These are phyloP conservation scores for Tetrax tetrax DNA, from an alignment of 2,113 vertebrate species.

Conservation along the genomic window DNA sequence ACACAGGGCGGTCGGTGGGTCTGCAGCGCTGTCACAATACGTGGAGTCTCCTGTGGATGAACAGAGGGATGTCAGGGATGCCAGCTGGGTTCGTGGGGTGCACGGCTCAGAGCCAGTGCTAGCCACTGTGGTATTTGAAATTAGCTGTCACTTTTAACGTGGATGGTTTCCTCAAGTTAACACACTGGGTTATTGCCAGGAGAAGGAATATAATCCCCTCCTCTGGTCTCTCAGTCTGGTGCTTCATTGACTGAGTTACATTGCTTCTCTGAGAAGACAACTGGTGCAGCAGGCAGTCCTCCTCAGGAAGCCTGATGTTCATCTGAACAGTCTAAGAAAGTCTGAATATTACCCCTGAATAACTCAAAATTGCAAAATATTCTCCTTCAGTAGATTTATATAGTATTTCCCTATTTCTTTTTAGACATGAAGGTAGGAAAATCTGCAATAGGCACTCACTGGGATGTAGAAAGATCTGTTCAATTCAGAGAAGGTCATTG, in stretches of 20 bases:
- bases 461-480: neutral
- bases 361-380: neutral
- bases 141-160: neutral
- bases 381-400: neutral
- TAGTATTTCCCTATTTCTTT: neutral
- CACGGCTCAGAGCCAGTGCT: fast-evolving
- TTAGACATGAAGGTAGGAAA: neutral
- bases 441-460: neutral
- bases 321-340: neutral
- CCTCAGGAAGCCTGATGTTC: neutral
- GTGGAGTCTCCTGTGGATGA: fast-evolving
- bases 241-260: neutral
- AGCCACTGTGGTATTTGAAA: neutral
- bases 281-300: neutral
- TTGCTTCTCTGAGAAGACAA: neutral
- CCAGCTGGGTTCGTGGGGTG: neutral
- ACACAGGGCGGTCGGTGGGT: fast-evolving
- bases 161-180: neutral
- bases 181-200: neutral
- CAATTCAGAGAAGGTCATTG: neutral
- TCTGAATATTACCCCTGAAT: neutral
- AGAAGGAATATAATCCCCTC: neutral
- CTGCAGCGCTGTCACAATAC: fast-evolving
- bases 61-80: neutral
- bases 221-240: neutral